Conservation (phyloP, 2,888 invertebrate genomes). For the Lutraria lutraria region DNA sequence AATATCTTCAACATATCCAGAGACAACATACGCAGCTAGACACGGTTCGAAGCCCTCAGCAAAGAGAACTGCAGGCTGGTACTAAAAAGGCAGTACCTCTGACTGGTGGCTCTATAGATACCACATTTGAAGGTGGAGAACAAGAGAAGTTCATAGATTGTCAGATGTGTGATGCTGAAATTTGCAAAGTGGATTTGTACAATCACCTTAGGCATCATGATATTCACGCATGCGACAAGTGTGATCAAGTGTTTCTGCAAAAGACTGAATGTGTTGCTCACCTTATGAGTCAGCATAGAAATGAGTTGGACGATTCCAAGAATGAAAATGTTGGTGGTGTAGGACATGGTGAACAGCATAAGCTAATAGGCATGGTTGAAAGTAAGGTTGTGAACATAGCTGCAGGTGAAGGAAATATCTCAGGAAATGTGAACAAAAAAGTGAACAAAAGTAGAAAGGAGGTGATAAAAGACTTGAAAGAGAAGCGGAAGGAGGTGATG, state of each 20-base stretch:
- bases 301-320: slow-evolving; percentile 37
- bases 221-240: slow-evolving; percentile 60
- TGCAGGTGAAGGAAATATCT: background rate
- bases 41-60: slow-evolving; percentile 19
- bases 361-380: background rate
- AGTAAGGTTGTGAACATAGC: background rate
- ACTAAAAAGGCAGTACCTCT: slow-evolving; percentile 50
- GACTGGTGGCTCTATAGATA: slow-evolving; percentile 48
- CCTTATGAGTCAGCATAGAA: slow-evolving; percentile 59
- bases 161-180: slow-evolving; percentile 65
- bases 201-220: slow-evolving; percentile 58
- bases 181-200: slow-evolving; percentile 53
- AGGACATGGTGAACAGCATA: background rate
- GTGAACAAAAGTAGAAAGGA: slow-evolving; percentile 38
- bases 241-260: slow-evolving; percentile 62
- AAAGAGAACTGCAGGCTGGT: slow-evolving; percentile 38
- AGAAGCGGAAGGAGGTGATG: slow-evolving; percentile 46
- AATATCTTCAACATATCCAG: slow-evolving; percentile 61
- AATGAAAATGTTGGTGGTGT: background rate
- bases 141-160: slow-evolving; percentile 54
- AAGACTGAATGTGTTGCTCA: slow-evolving; percentile 66
- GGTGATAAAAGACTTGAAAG: slow-evolving; percentile 42
- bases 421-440: slow-evolving; percentile 8
- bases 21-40: slow-evolving; percentile 37
- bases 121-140: slow-evolving; percentile 41